Conservation (phyloP, 2,113 vertebrate species). For the Bubalus kerabau region DNA sequence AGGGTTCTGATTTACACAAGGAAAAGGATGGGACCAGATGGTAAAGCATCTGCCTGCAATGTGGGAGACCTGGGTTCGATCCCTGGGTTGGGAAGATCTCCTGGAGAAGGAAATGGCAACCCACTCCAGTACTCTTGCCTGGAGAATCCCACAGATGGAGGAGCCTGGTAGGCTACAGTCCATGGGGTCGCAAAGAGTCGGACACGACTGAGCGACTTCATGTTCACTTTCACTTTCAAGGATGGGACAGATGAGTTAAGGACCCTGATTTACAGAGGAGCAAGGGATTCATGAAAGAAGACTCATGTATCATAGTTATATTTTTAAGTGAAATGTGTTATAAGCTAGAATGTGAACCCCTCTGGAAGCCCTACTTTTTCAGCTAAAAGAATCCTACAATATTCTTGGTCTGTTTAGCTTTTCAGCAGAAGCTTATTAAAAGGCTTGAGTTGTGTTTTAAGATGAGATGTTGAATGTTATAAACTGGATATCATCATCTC, state of each 20-base stretch:
- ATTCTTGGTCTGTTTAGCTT: background rate
- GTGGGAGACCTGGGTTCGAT: too few species aligned
- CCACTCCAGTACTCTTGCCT: too few species aligned
- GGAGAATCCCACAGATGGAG: too few species aligned
- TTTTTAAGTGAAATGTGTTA: background rate
- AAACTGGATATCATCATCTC: background rate
- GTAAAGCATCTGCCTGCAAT: too few species aligned
- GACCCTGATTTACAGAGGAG: background rate
- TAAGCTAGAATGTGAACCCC: background rate
- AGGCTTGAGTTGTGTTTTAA: background rate
- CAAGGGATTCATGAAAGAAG: background rate
- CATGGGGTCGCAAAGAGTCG: too few species aligned
- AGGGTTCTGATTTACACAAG: background rate
- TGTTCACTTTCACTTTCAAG: background rate
- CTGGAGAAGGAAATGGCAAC: too few species aligned
- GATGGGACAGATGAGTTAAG: background rate
- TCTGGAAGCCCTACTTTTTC: background rate
- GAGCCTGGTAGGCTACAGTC: too few species aligned
- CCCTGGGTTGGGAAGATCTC: too few species aligned
- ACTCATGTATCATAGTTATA: background rate
- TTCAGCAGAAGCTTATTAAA: background rate
- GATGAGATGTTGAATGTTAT: background rate
- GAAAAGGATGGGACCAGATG: background rate
- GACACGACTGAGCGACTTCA: too few species aligned
- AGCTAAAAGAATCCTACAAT: background rate